Conservation (phyloP, 2,797 vertebrate species). For the Falco peregrinus region DNA sequence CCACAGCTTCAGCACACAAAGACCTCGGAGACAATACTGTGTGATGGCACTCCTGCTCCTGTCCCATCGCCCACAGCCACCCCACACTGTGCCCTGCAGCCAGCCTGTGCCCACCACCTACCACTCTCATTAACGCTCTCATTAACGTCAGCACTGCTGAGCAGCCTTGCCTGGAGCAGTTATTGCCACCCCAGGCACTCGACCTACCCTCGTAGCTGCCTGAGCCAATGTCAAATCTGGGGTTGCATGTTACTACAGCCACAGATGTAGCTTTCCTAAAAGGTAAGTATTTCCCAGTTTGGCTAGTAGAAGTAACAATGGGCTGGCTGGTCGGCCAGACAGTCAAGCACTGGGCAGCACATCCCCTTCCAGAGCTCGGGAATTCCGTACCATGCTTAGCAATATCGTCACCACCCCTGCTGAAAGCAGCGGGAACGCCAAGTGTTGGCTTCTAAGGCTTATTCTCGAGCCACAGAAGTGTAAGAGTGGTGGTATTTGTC, state of each 20-base stretch:
- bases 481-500: not conserved
- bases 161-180: not conserved
- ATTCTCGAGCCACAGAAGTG: not conserved
- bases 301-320: not conserved
- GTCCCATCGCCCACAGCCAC: rapidly evolving
- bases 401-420: not conserved
- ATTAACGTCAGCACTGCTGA: not conserved
- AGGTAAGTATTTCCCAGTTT: not conserved
- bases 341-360: not conserved
- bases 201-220: not conserved
- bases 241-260: not conserved
- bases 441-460: not conserved
- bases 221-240: not conserved
- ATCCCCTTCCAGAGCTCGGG: not conserved
- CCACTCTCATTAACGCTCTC: not conserved
- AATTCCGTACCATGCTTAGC: not conserved
- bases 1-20: not conserved
- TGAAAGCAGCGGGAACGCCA: not conserved
- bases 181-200: not conserved
- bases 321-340: not conserved
- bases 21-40: rapidly evolving
- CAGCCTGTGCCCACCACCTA: not conserved
- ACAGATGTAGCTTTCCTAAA: not conserved
- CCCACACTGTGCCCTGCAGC: not conserved
- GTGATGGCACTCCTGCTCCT: not conserved